Evolutionary conservation across 2,888 invertebrate species (phyloP), one percentile per base, ranked within the genome.

Genomic region (Trachelus troglodyta): DNA sequence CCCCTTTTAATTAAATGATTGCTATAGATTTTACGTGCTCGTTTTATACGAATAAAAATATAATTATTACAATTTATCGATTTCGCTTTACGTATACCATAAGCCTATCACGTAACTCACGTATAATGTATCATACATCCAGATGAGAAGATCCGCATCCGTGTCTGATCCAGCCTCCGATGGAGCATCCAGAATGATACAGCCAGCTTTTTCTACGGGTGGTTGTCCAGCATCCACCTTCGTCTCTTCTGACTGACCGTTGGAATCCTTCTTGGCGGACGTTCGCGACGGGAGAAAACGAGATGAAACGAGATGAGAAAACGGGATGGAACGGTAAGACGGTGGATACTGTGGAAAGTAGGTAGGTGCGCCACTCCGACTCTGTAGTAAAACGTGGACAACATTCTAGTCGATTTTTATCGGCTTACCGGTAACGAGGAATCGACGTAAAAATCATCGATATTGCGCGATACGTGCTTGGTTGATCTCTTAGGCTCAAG

Each of bases 401-500:
- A 83, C 89, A 89, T 89, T 89, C 88, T 85, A 81, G 35, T 76
- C 76, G 84, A 89, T 87, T 87, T 88, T 89, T 89, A 83, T 83
- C 77, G 34, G 33, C 78, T 77, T 79, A 71, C 75, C 78, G 77
- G 79, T 83, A 83, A 82, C 82, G 80, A 80, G 79, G 80, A 75
- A 76, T 76, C 75, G 79, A 69, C 73, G 35, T 68, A 81, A 82
- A 81, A 82, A 81, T 81, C 79, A 77, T 81, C 77, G 81, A 81
- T 80, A 82, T 82, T 76, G 79, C 79, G 69, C 79, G 76, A 77
- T 77, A 79, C 78, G 77, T 71, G 76, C 40, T 30, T 69, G 33
- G 15, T 4, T 40, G 40, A 40, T 40, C 69, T 69, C 30, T 69
- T 69, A 69, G 31, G 30, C 30, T 33, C 31, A 15, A 69, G 69